Conservation (phyloP, 2,113 vertebrate genomes). For the Azemiops feae region DNA sequence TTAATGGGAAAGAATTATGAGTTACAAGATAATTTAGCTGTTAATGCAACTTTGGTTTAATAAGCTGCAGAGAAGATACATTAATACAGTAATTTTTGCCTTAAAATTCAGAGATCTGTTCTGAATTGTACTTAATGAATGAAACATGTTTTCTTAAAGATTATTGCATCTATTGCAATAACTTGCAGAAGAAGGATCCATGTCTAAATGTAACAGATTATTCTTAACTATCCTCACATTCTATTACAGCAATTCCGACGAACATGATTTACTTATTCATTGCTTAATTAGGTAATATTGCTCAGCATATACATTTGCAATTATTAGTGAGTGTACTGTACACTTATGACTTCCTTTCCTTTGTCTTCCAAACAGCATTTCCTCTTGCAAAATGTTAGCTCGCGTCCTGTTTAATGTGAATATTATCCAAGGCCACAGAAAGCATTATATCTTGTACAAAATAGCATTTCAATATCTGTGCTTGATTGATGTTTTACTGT, state of each 20-base stretch:
- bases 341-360: conserved; percentile 23
- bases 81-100: not conserved
- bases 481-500: not conserved
- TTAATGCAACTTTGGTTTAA: not conserved
- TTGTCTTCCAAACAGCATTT: not conserved
- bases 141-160: conserved; percentile 16
- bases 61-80: not conserved
- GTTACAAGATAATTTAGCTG: not conserved
- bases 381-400: conserved; percentile 18
- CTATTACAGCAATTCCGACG: not conserved
- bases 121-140: not conserved
- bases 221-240: accelerated
- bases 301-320: conserved; percentile 16
- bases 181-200: not conserved
- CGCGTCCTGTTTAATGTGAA: conserved; percentile 40
- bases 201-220: not conserved
- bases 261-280: not conserved
- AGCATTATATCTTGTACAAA: conserved; percentile 8
- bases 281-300: not conserved
- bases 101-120: not conserved
- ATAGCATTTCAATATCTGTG: not conserved
- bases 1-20: conserved; percentile 12
- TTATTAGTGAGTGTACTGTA: conserved; percentile 7
- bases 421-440: conserved; percentile 3
- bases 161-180: not conserved